A percentile compares a stretch with the other conserved stretches of the same genome.
These are phyloP conservation scores for Ctenopoma multispine DNA, from an alignment of 2,797 vertebrate genomes.

Conservation along the genomic window DNA sequence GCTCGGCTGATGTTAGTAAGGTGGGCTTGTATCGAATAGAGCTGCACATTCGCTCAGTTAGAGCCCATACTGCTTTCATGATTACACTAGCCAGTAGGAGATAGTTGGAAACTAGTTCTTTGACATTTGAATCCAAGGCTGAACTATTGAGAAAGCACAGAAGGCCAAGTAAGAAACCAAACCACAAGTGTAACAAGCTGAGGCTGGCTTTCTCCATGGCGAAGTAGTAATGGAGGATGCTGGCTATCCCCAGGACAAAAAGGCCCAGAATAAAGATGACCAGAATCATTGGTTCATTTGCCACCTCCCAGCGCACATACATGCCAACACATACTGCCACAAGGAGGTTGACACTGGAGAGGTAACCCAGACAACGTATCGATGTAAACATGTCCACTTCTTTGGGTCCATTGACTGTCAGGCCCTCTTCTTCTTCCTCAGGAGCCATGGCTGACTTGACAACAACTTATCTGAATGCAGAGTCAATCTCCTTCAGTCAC, in stretches of 20 bases:
- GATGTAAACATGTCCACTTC: conserved; percentile 93
- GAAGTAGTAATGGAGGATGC: conserved; percentile 98
- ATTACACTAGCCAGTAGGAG: conserved; percentile 90
- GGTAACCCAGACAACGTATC: conserved; percentile 92
- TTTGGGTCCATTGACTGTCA: conserved; percentile 68
- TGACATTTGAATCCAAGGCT: conserved; percentile 88
- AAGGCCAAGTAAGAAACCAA: conserved; percentile 95
- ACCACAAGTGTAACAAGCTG: conserved; percentile 96
- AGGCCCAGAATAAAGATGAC: conserved; percentile 98
- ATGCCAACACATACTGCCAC: conserved; percentile 96
- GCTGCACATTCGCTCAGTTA: conserved; percentile 91
- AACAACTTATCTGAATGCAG: conserved; percentile 3
- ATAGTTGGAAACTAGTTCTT: conserved; percentile 93
- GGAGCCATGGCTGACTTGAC: conserved; percentile 61
- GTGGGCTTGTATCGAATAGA: conserved; percentile 87
- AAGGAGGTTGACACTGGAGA: conserved; percentile 91
- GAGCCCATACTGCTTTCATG: conserved; percentile 88
- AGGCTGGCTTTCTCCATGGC: conserved; percentile 96
- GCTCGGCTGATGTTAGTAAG: conserved; percentile 89
- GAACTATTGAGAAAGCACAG: conserved; percentile 94
- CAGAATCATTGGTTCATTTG: conserved; percentile 90
- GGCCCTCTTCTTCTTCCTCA: conserved; percentile 83
- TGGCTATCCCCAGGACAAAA: conserved; percentile 95
- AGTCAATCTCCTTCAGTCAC: neutral
- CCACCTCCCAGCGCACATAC: conserved; percentile 97